Conservation (phyloP, 2,888 invertebrate genomes). For the Perdita meconis region DNA sequence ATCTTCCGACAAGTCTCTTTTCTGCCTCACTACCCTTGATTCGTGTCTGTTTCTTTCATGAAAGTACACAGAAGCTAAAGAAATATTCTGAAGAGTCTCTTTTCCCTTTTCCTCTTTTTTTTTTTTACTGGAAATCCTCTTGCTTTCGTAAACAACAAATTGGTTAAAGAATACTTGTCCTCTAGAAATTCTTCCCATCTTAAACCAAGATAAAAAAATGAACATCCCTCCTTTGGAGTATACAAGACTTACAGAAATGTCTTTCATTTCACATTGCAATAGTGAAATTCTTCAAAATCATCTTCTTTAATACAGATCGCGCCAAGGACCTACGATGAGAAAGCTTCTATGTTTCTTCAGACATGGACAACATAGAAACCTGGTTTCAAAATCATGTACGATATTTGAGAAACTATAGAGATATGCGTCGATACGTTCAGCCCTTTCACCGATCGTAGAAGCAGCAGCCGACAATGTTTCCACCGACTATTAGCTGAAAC, state of each 20-base stretch:
- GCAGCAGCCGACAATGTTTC: conserved; percentile 20
- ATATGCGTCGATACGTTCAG: too few relatives aligned
- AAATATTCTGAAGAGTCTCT: conserved; percentile 2
- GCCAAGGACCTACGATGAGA: too few relatives aligned
- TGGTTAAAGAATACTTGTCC: conserved; percentile 2
- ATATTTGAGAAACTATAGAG: too few relatives aligned
- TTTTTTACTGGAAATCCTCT: background rate
- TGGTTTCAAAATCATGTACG: too few relatives aligned
- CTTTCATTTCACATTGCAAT: background rate
- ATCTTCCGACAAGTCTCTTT: background rate
- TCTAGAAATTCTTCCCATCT: too few relatives aligned
- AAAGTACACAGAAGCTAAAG: conserved; percentile 6
- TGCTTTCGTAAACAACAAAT: background rate
- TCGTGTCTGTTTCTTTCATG: background rate
- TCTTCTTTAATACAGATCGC: too few relatives aligned
- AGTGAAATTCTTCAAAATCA: background rate
- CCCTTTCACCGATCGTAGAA: conserved; percentile 33
- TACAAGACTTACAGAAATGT: background rate
- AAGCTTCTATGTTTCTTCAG: too few relatives aligned
- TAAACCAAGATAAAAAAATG: too few relatives aligned
- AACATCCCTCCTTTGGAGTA: background rate
- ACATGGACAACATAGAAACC: too few relatives aligned
- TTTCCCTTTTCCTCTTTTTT: background rate
- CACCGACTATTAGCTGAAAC: conserved; percentile 27
- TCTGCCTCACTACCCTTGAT: background rate